These are phyloP conservation scores for Pristionchus entomophagus DNA, from an alignment of 2,888 invertebrate species.

Conservation along the genomic window DNA sequence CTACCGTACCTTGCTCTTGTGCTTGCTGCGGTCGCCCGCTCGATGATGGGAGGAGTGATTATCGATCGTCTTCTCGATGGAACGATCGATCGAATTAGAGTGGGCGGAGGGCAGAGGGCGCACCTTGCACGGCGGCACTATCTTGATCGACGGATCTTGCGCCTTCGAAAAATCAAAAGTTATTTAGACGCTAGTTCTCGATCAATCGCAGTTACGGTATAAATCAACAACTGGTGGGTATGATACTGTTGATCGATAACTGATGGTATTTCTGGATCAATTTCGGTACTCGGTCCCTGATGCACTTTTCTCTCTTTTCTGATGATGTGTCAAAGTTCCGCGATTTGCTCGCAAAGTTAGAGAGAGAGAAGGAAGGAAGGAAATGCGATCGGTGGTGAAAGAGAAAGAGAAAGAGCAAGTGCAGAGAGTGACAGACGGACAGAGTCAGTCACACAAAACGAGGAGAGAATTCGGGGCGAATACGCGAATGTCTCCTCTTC, in stretches of 20 bases:
- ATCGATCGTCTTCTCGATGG: slow-evolving; percentile 40
- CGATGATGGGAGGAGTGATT: slow-evolving; percentile 3
- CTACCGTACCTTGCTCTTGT: slow-evolving; percentile 45
- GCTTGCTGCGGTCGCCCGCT: background rate
- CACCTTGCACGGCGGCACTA: slow-evolving; percentile 61
- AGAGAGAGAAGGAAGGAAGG: background rate
- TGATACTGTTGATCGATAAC: background rate
- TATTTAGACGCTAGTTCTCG: background rate
- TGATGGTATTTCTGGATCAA: too few relatives aligned
- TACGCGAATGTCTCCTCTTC: slow-evolving; percentile 32
- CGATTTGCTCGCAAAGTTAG: slow-evolving; percentile 21
- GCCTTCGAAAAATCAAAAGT: slow-evolving; percentile 54
- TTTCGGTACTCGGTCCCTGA: background rate
- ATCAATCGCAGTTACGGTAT: background rate
- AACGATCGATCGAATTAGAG: slow-evolving; percentile 32
- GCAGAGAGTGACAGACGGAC: slow-evolving; percentile 41
- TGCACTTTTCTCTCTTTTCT: too few relatives aligned
- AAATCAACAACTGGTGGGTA: background rate
- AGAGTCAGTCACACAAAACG: background rate
- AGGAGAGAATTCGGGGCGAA: slow-evolving; percentile 29
- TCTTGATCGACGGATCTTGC: slow-evolving; percentile 65
- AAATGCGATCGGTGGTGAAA: slow-evolving; percentile 11
- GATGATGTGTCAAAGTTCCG: background rate
- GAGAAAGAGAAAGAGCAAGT: background rate
- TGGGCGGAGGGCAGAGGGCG: slow-evolving; percentile 12